phyloP scores from a whole-genome alignment of 2,113 vertebrate genomes.

The Rhinoptilus africanus region DNA sequence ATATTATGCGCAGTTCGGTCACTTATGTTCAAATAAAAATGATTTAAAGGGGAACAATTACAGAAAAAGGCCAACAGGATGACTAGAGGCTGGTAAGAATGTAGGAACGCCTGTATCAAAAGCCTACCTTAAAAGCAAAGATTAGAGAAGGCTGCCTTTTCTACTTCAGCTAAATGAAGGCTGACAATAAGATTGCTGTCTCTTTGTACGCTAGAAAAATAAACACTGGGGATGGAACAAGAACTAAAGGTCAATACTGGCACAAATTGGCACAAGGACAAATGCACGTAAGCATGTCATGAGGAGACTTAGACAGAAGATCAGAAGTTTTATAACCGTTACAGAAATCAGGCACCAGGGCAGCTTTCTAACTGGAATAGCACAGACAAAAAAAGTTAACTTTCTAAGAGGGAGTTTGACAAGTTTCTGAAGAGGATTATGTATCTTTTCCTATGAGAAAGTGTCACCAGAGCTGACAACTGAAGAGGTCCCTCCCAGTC shows the following conservation, averaged over 20 bases:
- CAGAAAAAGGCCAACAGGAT: neutral
- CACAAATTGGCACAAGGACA: neutral
- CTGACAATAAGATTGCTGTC: slow-evolving; percentile 15
- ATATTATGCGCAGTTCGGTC: neutral
- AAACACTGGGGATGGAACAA: neutral
- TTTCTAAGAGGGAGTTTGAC: neutral
- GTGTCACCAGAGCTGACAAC: neutral
- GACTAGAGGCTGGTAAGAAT: neutral
- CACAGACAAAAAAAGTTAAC: neutral
- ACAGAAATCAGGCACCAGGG: neutral
- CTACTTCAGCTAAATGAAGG: neutral
- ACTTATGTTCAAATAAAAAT: neutral
- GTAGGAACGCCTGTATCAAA: neutral
- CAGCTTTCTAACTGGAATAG: neutral
- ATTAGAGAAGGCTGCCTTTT: neutral
- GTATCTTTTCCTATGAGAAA: neutral
- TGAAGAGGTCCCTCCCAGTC: neutral
- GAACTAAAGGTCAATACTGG: slow-evolving; percentile 16
- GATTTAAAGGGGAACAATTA: neutral
- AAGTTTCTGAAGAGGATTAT: neutral
- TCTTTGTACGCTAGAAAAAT: neutral
- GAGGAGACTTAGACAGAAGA: neutral
- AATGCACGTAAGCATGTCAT: neutral
- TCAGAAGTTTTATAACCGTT: neutral
- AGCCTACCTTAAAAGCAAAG: neutral